These are phyloP conservation scores for Meiosimyza decipiens DNA, from an alignment of 2,888 invertebrate genomes.

Conservation along the genomic window DNA sequence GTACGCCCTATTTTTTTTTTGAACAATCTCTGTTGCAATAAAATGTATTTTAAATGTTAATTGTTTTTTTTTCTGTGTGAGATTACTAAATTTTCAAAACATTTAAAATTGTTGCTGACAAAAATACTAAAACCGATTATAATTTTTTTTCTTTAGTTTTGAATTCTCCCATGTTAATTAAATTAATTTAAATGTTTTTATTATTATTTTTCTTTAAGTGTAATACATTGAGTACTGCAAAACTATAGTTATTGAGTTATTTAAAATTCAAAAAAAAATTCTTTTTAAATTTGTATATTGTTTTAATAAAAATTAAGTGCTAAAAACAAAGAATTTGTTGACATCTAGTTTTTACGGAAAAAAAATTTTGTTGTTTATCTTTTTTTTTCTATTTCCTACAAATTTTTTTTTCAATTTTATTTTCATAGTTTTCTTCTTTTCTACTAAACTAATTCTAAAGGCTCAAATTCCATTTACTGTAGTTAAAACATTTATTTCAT, in stretches of 20 bases:
- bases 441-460: neutral
- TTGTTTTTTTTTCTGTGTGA: conserved; percentile 35
- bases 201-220: conserved; percentile 31
- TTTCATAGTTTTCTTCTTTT: neutral
- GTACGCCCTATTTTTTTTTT: neutral
- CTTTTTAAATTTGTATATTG: neutral
- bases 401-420: neutral
- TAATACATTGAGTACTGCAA: conserved; percentile 22
- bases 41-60: conserved; percentile 54
- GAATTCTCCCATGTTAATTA: conserved; percentile 41
- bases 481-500: too few species aligned
- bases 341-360: neutral
- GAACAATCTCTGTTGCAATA: conserved; percentile 38
- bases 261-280: too few species aligned
- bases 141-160: neutral
- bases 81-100: conserved; percentile 25
- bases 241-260: neutral
- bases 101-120: conserved; percentile 34
- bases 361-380: neutral
- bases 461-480: too few species aligned
- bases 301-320: conserved; percentile 4
- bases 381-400: neutral
- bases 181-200: conserved; percentile 29
- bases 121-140: conserved; percentile 21
- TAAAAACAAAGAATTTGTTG: conserved; percentile 5